Conservation (phyloP, 2,888 invertebrate genomes). For the Tenthredo mesomela region DNA sequence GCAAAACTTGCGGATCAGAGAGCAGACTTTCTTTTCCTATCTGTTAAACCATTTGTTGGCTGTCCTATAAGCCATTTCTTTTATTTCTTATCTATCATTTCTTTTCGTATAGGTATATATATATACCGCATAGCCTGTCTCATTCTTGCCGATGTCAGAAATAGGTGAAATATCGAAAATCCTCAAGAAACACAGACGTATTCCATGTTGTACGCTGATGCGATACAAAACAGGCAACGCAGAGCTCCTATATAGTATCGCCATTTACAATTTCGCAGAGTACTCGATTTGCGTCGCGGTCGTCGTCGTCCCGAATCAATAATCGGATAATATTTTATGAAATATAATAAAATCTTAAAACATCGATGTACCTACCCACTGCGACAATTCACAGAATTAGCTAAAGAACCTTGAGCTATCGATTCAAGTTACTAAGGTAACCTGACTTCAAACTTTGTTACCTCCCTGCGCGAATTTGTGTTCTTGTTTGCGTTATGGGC, state of each 20-base stretch:
- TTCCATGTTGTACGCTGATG: neutral
- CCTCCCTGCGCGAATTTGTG: neutral
- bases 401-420: conserved; percentile 16
- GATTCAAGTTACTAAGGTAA: conserved; percentile 36
- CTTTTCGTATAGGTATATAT: conserved; percentile 33
- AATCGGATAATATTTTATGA: conserved; percentile 3
- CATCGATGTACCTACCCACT: neutral
- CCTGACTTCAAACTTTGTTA: conserved; percentile 22
- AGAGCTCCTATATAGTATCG: neutral
- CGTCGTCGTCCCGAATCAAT: neutral
- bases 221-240: neutral
- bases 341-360: neutral
- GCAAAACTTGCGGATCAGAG: conserved; percentile 51
- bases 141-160: conserved; percentile 62
- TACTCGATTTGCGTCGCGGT: neutral
- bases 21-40: conserved; percentile 56
- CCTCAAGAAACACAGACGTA: neutral
- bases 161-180: conserved; percentile 45
- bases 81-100: conserved; percentile 62
- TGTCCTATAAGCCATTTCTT: conserved; percentile 60
- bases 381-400: neutral
- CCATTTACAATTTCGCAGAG: conserved; percentile 16
- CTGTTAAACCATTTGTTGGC: conserved; percentile 64
- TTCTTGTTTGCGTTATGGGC: neutral
- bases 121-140: too few relatives aligned